Evolutionary conservation across 2,888 invertebrate species (phyloP).

Genomic region (Synanthedon vespiformis): DNA sequence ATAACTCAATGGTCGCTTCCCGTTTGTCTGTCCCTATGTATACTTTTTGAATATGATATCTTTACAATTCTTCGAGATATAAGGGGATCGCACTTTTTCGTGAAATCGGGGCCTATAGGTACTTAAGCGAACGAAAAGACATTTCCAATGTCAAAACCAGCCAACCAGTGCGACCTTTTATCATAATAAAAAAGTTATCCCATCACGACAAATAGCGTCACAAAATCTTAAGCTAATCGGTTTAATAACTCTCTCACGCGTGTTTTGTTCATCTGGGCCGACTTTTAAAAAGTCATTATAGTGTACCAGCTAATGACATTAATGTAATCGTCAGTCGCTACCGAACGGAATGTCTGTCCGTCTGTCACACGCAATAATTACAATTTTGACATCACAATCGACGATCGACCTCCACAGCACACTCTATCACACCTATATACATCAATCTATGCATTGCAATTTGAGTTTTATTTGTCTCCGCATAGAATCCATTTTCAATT

Average conservation of each 20-base stretch:
- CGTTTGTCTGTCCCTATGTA: too few species aligned
- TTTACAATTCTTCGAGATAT: too few species aligned
- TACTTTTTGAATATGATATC: too few species aligned
- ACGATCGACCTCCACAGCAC: constrained; percentile 11
- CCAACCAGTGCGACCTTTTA: too few species aligned
- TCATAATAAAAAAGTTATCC: too few species aligned
- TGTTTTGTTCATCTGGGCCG: constrained; percentile 14
- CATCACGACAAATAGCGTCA: too few species aligned
- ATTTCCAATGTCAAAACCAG: too few species aligned
- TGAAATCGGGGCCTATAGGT: too few species aligned
- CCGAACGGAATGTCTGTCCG: constrained; percentile 36
- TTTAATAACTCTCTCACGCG: constrained; percentile 7
- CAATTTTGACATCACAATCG: constrained; percentile 35
- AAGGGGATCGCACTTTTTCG: too few species aligned
- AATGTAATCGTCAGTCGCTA: constrained; percentile 53
- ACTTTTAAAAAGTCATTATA: constrained; percentile 42
- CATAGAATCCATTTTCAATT: not conserved
- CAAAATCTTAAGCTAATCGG: not conserved
- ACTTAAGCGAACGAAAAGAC: too few species aligned
- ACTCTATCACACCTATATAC: too few species aligned
- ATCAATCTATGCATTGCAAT: constrained; percentile 1
- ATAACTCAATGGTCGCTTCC: too few species aligned
- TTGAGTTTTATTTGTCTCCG: constrained; percentile 5
- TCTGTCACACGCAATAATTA: constrained; percentile 32
- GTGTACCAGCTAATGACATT: constrained; percentile 47